These are phyloP conservation scores for Mechanitis mazaeus DNA, from an alignment of 2,888 invertebrate species.

Conservation along the genomic window DNA sequence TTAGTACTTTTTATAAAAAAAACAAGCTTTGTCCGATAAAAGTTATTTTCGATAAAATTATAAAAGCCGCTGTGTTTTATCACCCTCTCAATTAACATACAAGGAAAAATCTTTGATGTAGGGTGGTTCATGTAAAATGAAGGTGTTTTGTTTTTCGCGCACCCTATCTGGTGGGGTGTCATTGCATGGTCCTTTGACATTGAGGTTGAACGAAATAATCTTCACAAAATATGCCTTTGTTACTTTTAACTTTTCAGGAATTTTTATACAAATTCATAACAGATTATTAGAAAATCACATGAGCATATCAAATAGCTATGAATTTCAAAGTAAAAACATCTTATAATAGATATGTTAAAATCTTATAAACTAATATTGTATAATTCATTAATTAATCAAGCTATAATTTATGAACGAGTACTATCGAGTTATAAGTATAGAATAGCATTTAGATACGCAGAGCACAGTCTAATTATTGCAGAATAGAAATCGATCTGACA, in stretches of 20 bases:
- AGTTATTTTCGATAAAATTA: not conserved
- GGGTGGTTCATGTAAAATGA: slow-evolving; percentile 6
- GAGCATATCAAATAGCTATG: too few species aligned
- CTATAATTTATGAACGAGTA: slow-evolving; percentile 9
- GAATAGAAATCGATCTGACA: slow-evolving; percentile 73
- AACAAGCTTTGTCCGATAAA: not conserved
- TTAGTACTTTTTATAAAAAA: not conserved
- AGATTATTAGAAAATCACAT: too few species aligned
- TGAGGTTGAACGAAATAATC: slow-evolving; percentile 1
- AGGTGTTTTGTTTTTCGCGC: slow-evolving; percentile 8
- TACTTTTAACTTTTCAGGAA: too few species aligned
- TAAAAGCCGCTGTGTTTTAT: slow-evolving; percentile 1
- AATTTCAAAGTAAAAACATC: too few species aligned
- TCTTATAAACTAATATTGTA: too few species aligned
- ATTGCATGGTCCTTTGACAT: slow-evolving; percentile 6
- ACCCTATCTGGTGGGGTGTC: slow-evolving; percentile 6
- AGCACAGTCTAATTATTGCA: slow-evolving; percentile 70
- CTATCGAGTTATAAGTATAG: slow-evolving; percentile 8
- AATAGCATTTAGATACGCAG: slow-evolving; percentile 28
- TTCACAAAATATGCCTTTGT: not conserved
- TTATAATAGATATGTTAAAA: too few species aligned
- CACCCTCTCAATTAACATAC: slow-evolving; percentile 5
- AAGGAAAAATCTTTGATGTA: slow-evolving; percentile 6
- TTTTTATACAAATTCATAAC: too few species aligned
- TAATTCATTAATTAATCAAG: slow-evolving; percentile 6